Base-by-base conservation (phyloP, 2,888 invertebrate genomes). In the Volucella inflata region DNA sequence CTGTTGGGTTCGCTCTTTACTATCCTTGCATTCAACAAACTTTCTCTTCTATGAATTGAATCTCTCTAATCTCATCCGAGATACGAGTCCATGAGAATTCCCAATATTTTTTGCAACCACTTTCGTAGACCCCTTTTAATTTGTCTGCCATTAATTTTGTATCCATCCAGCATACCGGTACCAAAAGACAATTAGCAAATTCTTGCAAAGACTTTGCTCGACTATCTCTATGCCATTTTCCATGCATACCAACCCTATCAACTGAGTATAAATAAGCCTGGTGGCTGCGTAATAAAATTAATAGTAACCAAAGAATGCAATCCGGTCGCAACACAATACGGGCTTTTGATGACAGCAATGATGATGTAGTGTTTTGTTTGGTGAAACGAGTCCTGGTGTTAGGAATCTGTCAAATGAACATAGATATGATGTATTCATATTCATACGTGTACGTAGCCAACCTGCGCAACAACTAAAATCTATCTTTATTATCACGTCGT, bases 231-330 rank as follows among this genome's bases (percentile, higher is more conserved):
- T 60, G 40, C 48, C 38, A 10, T n/a, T 44, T 38, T 40, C 11
- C 53, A 50, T 38, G 1, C 30, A 30, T 6, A 30, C 30, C 80
- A 30, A 30, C 30, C 80, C 80, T 71, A 76, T 65, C 76, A 75
- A 65, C 10, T 60, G 70, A 44, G 75, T 60, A 42, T 65, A 59
- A n/a, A 70, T 80, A 60, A n/a, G n/a, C n/a, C 80, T 71, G 60
- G 79, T 84, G 75, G 84, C 64, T 72, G 71, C 50, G 71, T 76
- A 76, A 85, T 80, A 76, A 71, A 80, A 85, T 85, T 85, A 76
- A 85, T 80, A 85, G 62, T 70, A 77, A 75, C 67, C 62, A 65
- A 64, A 40, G 71, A 55, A 67, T 85, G 70, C 74, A 78, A 67
- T 80, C 80, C 60, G 46, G 46, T 40, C 76, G 60, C 67, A 85